These are phyloP conservation scores for Linnaemya tessellans DNA, from an alignment of 2,888 invertebrate species.

Conservation along the genomic window DNA sequence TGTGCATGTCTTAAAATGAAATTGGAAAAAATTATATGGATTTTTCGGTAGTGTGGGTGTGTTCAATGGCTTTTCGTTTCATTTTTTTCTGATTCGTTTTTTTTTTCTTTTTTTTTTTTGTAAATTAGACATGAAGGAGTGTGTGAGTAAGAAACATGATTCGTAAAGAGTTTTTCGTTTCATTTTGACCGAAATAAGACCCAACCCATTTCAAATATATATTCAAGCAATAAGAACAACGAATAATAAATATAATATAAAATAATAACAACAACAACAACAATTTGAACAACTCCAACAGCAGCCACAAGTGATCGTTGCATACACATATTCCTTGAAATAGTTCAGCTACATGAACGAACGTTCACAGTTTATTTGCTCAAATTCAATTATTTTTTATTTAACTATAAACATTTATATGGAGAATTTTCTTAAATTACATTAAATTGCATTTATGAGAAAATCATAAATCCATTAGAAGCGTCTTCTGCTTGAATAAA, in stretches of 20 bases:
- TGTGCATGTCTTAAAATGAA: constrained; percentile 54
- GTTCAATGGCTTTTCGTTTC: constrained; percentile 61
- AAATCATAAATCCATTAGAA: constrained; percentile 19
- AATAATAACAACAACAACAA: constrained; percentile 5
- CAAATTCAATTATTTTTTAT: constrained; percentile 57
- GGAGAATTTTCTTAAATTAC: constrained; percentile 34
- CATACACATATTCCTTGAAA: constrained; percentile 30
- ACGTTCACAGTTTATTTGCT: constrained; percentile 18
- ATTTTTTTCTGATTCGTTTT: constrained; percentile 6
- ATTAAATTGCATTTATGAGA: constrained; percentile 27
- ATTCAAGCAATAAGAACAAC: constrained; percentile 54
- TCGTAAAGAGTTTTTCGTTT: constrained; percentile 62
- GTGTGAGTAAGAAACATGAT: constrained; percentile 65
- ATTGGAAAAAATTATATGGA: constrained; percentile 64
- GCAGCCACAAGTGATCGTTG: constrained; percentile 66
- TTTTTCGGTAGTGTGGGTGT: constrained; percentile 70
- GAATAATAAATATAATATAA: constrained; percentile 23
- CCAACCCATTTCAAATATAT: constrained; percentile 67
- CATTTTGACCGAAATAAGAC: constrained; percentile 70
- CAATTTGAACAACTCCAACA: constrained; percentile 19
- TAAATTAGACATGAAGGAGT: constrained; percentile 61
- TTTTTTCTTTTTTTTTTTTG: constrained; percentile 40
- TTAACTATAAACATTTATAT: constrained; percentile 30
- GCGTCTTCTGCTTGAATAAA: background rate
- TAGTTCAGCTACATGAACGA: constrained; percentile 11